These are phyloP conservation scores for Serinus canaria DNA, from an alignment of 2,113 vertebrate species.

Conservation along the genomic window DNA sequence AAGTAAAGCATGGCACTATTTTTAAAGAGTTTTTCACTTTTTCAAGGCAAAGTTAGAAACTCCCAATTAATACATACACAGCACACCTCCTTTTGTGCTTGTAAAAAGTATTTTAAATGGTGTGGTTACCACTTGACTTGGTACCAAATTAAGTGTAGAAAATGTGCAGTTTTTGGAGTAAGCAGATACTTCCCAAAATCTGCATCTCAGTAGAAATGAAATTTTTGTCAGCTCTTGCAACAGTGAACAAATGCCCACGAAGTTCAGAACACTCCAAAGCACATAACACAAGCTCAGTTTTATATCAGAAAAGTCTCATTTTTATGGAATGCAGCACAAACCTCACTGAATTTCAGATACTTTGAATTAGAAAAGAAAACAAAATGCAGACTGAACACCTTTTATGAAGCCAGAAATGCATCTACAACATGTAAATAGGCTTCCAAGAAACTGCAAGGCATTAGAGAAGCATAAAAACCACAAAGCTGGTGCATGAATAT, in stretches of 20 bases:
- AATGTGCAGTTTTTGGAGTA: neutral
- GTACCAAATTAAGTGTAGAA: neutral
- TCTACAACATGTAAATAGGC: fast-evolving
- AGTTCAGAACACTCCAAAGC: neutral
- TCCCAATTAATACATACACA: neutral
- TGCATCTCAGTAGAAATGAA: neutral
- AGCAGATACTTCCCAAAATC: neutral
- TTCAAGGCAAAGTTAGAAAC: neutral
- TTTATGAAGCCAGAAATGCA: neutral
- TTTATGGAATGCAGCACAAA: neutral
- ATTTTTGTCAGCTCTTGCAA: neutral
- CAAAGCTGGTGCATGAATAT: neutral
- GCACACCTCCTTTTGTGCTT: neutral
- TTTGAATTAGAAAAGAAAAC: neutral
- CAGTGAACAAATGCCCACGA: neutral
- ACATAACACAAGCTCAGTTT: neutral
- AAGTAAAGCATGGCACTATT: neutral
- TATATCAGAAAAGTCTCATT: neutral
- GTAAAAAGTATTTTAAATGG: neutral
- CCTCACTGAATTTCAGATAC: neutral
- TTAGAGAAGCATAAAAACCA: neutral
- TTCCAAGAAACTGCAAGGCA: neutral
- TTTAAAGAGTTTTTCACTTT: neutral
- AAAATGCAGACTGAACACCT: neutral
- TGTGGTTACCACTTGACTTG: neutral